Evolutionary conservation across 2,113 vertebrate species (phyloP).

Genomic region (Amphiprion percula): DNA sequence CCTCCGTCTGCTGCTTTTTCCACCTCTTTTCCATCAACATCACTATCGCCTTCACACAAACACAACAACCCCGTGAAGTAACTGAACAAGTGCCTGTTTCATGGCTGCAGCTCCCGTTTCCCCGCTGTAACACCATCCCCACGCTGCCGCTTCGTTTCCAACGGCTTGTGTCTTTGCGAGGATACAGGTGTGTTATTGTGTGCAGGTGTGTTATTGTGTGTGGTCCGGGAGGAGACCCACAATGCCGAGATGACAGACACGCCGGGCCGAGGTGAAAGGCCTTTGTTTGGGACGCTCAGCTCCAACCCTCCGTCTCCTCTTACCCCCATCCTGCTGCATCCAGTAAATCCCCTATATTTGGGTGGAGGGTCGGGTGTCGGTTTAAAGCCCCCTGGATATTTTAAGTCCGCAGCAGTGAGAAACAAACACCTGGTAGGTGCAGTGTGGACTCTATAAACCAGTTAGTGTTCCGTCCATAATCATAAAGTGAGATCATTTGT

Average conservation of each 20-base stretch:
- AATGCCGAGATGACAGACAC: constrained; percentile 57
- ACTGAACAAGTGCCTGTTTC: constrained; percentile 61
- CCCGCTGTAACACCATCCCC: constrained; percentile 68
- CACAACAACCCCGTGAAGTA: constrained; percentile 13
- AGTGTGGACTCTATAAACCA: not conserved
- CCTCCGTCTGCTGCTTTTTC: not conserved
- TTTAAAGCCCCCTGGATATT: constrained; percentile 1
- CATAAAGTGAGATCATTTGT: not conserved
- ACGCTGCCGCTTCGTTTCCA: not conserved
- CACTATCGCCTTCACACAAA: not conserved
- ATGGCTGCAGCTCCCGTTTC: constrained; percentile 64
- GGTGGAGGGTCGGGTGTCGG: constrained; percentile 2
- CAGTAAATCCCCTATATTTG: constrained; percentile 30
- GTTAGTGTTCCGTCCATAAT: not conserved
- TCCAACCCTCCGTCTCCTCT: constrained; percentile 37
- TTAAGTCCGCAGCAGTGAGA: not conserved
- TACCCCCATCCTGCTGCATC: constrained; percentile 29
- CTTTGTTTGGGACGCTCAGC: constrained; percentile 54
- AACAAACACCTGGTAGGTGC: not conserved
- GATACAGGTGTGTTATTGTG: constrained; percentile 14
- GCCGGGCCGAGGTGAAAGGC: constrained; percentile 51
- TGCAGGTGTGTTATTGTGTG: constrained; percentile 60
- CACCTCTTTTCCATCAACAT: not conserved
- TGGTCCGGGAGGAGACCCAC: constrained; percentile 33
- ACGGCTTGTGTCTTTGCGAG: constrained; percentile 15